Conservation (phyloP, 2,888 invertebrate species). For the Chrysodeixis includens region DNA sequence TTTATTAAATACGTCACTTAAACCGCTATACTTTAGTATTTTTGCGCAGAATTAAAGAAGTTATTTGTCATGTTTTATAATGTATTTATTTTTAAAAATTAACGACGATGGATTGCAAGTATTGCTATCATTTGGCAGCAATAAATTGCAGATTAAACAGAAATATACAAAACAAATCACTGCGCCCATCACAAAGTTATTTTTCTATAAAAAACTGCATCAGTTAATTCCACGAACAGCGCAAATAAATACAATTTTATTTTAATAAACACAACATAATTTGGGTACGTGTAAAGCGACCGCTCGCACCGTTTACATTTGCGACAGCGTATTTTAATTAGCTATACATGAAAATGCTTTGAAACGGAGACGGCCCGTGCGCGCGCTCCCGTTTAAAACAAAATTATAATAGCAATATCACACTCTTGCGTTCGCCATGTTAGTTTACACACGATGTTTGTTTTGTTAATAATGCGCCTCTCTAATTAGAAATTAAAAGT, state of each 20-base stretch:
- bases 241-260: constrained; percentile 71
- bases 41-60: too few species aligned
- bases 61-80: too few species aligned
- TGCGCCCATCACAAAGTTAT: neutral
- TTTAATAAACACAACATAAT: constrained; percentile 78
- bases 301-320: constrained; percentile 73
- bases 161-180: neutral
- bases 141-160: too few species aligned
- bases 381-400: constrained; percentile 64
- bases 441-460: constrained; percentile 69
- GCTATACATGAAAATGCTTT: constrained; percentile 88
- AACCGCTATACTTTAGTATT: too few species aligned
- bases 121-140: too few species aligned
- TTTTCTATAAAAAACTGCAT: constrained; percentile 4
- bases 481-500: constrained; percentile 74
- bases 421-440: constrained; percentile 70
- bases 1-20: too few species aligned
- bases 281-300: constrained; percentile 69
- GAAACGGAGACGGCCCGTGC: constrained; percentile 74
- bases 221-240: constrained; percentile 13
- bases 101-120: too few species aligned
- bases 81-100: too few species aligned
- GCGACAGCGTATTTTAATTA: constrained; percentile 88
- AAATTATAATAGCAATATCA: constrained; percentile 80
- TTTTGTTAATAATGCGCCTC: constrained; percentile 61